Percentiles rank a stretch among this genome's conserved stretches.
Conservation (phyloP, 1,140 invertebrate species). For the Dendrolimus kikuchii region DNA sequence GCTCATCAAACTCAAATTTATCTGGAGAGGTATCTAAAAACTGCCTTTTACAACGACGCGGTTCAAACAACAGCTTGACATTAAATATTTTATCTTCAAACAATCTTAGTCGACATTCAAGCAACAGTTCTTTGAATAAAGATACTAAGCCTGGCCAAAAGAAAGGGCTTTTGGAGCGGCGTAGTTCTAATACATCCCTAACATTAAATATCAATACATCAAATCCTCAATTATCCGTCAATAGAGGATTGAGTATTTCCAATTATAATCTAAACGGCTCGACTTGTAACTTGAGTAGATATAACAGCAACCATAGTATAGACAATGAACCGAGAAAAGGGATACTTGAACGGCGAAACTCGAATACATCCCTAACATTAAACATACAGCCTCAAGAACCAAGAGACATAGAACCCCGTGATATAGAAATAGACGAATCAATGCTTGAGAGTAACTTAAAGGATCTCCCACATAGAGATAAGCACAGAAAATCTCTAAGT, state of each 20-base stretch:
- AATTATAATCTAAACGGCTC: slow-evolving; percentile 69
- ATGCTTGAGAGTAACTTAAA: slow-evolving; percentile 45
- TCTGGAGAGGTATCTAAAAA: slow-evolving; percentile 71
- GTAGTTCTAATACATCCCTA: slow-evolving; percentile 90
- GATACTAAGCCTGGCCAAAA: slow-evolving; percentile 58
- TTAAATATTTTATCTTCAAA: slow-evolving; percentile 70
- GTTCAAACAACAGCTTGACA: slow-evolving; percentile 91
- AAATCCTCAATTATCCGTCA: slow-evolving; percentile 67
- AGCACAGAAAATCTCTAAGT: slow-evolving; percentile 72
- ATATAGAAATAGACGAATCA: slow-evolving; percentile 62
- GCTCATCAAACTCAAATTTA: slow-evolving; percentile 53
- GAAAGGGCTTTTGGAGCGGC: slow-evolving; percentile 82
- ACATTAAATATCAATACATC: slow-evolving; percentile 78
- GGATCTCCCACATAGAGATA: slow-evolving; percentile 54
- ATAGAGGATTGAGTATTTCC: slow-evolving; percentile 62
- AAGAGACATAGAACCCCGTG: slow-evolving; percentile 17
- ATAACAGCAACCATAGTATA: slow-evolving; percentile 68
- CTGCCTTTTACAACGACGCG: slow-evolving; percentile 84
- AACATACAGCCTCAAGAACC: slow-evolving; percentile 63
- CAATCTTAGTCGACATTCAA: slow-evolving; percentile 72
- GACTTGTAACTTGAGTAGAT: slow-evolving; percentile 60
- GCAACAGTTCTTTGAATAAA: slow-evolving; percentile 69
- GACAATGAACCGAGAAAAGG: slow-evolving; percentile 60
- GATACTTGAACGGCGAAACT: slow-evolving; percentile 62
- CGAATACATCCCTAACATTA: slow-evolving; percentile 62